Base-by-base conservation (phyloP, 92 coral and sea anemone genomes). In the Phymanthus crucifer region DNA sequence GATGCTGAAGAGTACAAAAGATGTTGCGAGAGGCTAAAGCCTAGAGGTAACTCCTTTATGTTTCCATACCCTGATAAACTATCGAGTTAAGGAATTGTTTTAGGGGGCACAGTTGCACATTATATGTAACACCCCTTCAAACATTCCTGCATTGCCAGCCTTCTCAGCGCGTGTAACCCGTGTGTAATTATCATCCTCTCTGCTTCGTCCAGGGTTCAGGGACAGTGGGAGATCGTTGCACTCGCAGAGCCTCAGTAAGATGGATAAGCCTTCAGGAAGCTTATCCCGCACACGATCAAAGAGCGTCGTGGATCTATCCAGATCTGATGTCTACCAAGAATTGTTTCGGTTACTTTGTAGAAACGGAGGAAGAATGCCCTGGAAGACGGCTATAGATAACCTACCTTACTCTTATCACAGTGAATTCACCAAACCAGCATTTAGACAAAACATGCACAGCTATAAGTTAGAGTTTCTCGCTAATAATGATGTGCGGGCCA, bases 161-260 rank as follows among this genome's bases (percentile, higher is more conserved):
- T 61, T 61, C 27, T 61, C 27, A 61, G 68, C 68, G 8, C 33
- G 68, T 31, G 27, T 61, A 43, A 43, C n/a, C n/a, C n/a, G 14
- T 43, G n/a, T n/a, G n/a, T n/a, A n/a, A 5, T 36, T 48, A 21
- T n/a, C n/a, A n/a, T n/a, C n/a, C 48, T 71, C 21, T 68, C 32
- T 27, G 37, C 19, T 68, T 61, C n/a, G n/a, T n/a, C 18, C 52
- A 72, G 54, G 26, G 48, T 72, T 72, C 10, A 38, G 27, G 27
- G 76, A 69, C 47, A 69, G 73, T 34, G 73, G 54, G 10, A 72
- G 48, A 72, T 17, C 6, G 27, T 71, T 16, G 4, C 76, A 72
- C 26, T 72, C 76, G 23, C 78, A 74, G n/a, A 74, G 78, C 66
- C 32, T 61, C 10, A 61, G 32, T 74, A 38, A 74, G 68, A 40